Evolutionary conservation across 2,113 vertebrate genomes (phyloP), one percentile per base, ranked within the genome.

Genomic region (Sphaerodactylus townsendi): DNA sequence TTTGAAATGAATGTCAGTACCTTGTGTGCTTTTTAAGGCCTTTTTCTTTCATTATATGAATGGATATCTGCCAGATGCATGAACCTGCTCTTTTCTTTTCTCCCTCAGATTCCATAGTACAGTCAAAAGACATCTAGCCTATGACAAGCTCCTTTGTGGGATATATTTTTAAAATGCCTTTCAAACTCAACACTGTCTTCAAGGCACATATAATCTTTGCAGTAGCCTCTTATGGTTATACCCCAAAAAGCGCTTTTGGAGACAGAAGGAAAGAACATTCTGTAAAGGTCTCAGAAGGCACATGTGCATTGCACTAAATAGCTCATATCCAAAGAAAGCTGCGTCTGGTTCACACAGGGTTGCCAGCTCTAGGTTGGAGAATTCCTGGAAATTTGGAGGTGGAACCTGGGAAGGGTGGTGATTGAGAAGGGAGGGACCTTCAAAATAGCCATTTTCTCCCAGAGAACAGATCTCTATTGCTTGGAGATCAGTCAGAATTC

Each of bases 141-240:
- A 89, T 87, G 90, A 77, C 5, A 72, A 46, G 9, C 8, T 88
- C 37, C 69, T 85, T 85, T 87, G 53, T 78, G 41, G 74, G 85
- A 77, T n/a, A 81, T 87, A 85, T 86, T 91, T 94, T 93, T 89
- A 56, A 90, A 86, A 94, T 87, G 41, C 33, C 66, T 93, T 92
- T 93, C 46, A 84, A 79, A 48, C 77, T 88, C 35, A 90, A 17
- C 81, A 15, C 68, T 85, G n/a, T 37, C 75, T n/a, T 85, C 85
- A 1, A 0, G 71, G 53, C 74, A 81, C 28, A 82, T 35, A 46
- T 80, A 83, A 10, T 39, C 82, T 78, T 82, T 69, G 33, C 77
- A 69, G 41, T 35, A n/a, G 1, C 33, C 23, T 70, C 59, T 11
- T 86, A 44, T 15, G 82, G 77, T 48, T 0, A 0, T 82, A 85